Conservation (phyloP, 37 sponge, comb jelly and placozoan genomes). For the Trichoplax adhaerens region DNA sequence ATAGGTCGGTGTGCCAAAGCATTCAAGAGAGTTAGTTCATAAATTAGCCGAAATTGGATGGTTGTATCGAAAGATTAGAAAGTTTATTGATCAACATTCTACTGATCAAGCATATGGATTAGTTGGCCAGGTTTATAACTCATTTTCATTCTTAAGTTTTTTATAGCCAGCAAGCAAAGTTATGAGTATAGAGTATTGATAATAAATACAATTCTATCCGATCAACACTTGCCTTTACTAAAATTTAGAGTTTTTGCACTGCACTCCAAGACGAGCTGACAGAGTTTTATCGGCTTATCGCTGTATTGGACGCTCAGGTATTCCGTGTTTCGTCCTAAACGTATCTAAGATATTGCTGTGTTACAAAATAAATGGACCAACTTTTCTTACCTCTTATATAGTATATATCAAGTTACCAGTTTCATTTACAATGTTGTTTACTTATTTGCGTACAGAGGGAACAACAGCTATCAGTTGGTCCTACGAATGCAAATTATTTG, state of each 20-base stretch:
- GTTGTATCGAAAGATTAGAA: slow-evolving; percentile 57
- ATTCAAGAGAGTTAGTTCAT: slow-evolving; percentile 41
- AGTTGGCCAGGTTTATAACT: slow-evolving; percentile 18
- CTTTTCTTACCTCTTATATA: not conserved
- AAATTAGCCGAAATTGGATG: slow-evolving; percentile 90
- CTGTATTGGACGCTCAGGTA: slow-evolving; percentile 77
- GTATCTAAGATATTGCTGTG: not conserved
- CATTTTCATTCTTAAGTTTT: slow-evolving; percentile 39
- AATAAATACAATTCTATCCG: no score
- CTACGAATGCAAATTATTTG: slow-evolving; percentile 13
- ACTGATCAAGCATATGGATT: slow-evolving; percentile 16
- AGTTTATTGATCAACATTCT: slow-evolving; percentile 9
- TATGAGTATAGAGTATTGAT: no score
- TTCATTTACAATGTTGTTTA: no score
- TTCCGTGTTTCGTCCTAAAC: no score
- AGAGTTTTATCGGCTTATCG: slow-evolving; percentile 86
- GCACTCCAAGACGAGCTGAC: slow-evolving; percentile 73
- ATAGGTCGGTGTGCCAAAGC: slow-evolving; percentile 33
- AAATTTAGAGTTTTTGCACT: slow-evolving; percentile 62
- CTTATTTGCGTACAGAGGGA: not conserved
- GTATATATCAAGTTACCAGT: not conserved
- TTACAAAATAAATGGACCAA: not conserved
- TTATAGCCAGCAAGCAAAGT: slow-evolving; percentile 28
- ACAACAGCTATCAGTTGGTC: slow-evolving; percentile 8
- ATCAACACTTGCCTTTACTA: no score